Evolutionary conservation across 2,888 invertebrate species (phyloP), one percentile per base, ranked within the genome.

Genomic region (Zygogramma bicolorata): DNA sequence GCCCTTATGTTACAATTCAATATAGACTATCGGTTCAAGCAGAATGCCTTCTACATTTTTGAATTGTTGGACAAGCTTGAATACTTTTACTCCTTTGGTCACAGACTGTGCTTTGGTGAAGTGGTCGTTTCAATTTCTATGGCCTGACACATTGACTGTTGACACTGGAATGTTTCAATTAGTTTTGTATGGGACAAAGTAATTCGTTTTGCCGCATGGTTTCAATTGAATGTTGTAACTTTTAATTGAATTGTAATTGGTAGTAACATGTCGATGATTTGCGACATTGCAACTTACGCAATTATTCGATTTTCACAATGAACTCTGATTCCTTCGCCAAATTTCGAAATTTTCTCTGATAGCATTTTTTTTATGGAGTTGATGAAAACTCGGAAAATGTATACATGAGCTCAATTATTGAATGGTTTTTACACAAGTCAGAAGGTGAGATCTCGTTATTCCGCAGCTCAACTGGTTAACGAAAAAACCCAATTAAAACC

Each of bases 51-150:
- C 53, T n/a, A 7, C 2, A 15, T 53, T 5, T 13, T 25, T 25
- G 3, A 4, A 5, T 13, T 2, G 1, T 53, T 20, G 3, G 13
- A 4, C 25, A 3, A 7, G 2, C n/a, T n/a, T 68, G 70, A 68
- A 77, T 68, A 76, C 75, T 76, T 76, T 71, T 74, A 65, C 65
- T 65, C 7, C 46, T 70, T 25, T 34, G n/a, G n/a, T n/a, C n/a
- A n/a, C n/a, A n/a, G n/a, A n/a, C n/a, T n/a, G n/a, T n/a, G n/a
- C n/a, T n/a, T n/a, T n/a, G 18, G 13, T 25, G 6, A 29, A 63
- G 29, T 63, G 15, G 46, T 6, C 73, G 69, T 79, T 80, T 79
- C 78, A 75, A 73, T 80, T 80, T 80, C 80, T 75, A 69, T 74
- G 77, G 73, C 75, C 76, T 75, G 74, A 73, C 75, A 75, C 74